phyloP scores from a whole-genome alignment of 2,113 vertebrate genomes.

The Ondatra zibethicus region DNA sequence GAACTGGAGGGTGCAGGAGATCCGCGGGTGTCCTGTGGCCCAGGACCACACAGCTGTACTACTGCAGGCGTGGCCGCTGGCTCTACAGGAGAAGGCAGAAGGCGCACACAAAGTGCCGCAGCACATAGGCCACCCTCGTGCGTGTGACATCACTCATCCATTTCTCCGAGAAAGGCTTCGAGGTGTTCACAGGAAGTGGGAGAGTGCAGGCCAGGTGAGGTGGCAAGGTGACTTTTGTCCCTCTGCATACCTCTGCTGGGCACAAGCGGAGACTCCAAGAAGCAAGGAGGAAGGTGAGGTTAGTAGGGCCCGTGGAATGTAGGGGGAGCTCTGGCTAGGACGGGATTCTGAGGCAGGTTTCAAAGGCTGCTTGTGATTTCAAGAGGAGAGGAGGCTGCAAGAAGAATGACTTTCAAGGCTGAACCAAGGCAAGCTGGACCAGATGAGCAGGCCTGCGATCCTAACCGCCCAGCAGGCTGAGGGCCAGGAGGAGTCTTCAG shows the following conservation, averaged over 20 bases:
- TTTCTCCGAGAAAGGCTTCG: neutral
- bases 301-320: neutral
- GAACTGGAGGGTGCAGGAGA: neutral
- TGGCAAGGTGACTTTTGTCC: too few species aligned
- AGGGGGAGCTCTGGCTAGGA: neutral
- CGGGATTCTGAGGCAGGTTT: neutral
- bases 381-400: neutral
- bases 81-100: neutral
- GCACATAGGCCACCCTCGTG: neutral
- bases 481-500: neutral
- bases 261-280: neutral
- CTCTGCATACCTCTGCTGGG: neutral
- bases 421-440: neutral
- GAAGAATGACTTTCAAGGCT: too few species aligned
- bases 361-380: slow-evolving; percentile 32
- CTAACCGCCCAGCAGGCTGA: neutral
- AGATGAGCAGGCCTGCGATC: neutral
- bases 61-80: neutral
- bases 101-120: neutral
- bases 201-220: neutral
- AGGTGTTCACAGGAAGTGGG: neutral
- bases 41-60: neutral
- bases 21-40: neutral
- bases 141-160: neutral
- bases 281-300: neutral